phyloP scores from a whole-genome alignment of 2,888 invertebrate genomes.

The Altica lythri region DNA sequence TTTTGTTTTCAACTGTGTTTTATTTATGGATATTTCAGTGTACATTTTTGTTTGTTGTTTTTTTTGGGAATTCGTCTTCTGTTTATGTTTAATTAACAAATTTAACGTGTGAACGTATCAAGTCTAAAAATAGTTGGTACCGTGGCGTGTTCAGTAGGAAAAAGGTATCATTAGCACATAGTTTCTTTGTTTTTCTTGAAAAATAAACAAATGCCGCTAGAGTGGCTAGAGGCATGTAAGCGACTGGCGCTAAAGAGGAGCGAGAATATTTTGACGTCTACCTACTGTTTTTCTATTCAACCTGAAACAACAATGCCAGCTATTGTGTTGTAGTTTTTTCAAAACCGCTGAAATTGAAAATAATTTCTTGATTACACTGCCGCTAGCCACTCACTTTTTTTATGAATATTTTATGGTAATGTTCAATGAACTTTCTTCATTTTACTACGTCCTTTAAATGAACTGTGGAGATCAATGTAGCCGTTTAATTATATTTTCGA shows the following conservation, averaged over 20 bases:
- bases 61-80: conserved; percentile 1
- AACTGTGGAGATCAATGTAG: too few species aligned
- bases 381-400: neutral
- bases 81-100: conserved; percentile 16
- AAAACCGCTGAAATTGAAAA: neutral
- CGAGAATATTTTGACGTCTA: conserved; percentile 14
- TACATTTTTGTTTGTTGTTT: neutral
- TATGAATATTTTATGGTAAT: too few species aligned
- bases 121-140: conserved; percentile 20
- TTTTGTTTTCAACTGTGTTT: too few species aligned
- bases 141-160: conserved; percentile 21
- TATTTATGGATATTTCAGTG: too few species aligned
- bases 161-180: conserved; percentile 27
- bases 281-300: conserved; percentile 9
- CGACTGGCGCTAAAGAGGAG: conserved; percentile 20
- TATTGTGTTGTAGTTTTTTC: conserved; percentile 1
- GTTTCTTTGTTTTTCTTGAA: conserved; percentile 25
- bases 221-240: conserved; percentile 9
- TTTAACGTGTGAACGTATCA: conserved; percentile 17
- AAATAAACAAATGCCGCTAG: conserved; percentile 18
- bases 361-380: conserved; percentile 1
- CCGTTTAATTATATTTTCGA: too few species aligned
- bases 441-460: too few species aligned
- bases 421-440: too few species aligned
- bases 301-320: conserved; percentile 6